Evolutionary conservation across 2,888 invertebrate species (phyloP).

Genomic region (Oxyteleia sp.): DNA sequence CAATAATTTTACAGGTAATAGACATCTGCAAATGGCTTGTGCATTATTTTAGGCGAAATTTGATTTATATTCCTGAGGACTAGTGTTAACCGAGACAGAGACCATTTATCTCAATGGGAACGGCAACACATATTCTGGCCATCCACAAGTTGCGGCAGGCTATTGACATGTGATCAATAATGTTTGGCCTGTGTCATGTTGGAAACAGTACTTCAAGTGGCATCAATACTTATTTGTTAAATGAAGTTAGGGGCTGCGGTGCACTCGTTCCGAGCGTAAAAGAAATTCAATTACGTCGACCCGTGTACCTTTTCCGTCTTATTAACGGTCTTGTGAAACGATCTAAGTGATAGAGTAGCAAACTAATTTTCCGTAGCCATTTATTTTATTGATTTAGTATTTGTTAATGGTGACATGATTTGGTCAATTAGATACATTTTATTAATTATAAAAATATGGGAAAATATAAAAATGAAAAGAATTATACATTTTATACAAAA

Average conservation of each 20-base stretch:
- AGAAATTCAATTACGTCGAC: constrained; percentile 53
- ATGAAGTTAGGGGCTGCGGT: constrained; percentile 40
- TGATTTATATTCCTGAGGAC: constrained; percentile 45
- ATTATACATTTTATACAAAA: no score
- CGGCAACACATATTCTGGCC: constrained; percentile 45
- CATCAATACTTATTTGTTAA: constrained; percentile 59
- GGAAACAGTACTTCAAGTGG: constrained; percentile 49
- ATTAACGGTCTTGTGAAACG: constrained; percentile 25
- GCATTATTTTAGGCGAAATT: constrained; percentile 53
- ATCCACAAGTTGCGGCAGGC: constrained; percentile 45
- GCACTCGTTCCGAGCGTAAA: constrained; percentile 25
- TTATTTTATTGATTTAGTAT: no score
- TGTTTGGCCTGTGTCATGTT: constrained; percentile 50
- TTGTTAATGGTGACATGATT: no score
- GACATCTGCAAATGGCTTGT: constrained; percentile 27
- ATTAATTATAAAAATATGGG: no score
- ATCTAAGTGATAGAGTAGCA: background rate
- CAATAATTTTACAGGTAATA: constrained; percentile 34
- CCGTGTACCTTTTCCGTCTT: constrained; percentile 46
- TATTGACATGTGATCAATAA: constrained; percentile 68
- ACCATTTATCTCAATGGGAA: constrained; percentile 64
- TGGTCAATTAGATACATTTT: no score
- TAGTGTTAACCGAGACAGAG: constrained; percentile 46
- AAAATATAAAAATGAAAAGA: no score
- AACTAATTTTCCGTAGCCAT: constrained; percentile 4